Base-by-base conservation (phyloP, 2,888 invertebrate species). In the Isotomurus palustris region DNA sequence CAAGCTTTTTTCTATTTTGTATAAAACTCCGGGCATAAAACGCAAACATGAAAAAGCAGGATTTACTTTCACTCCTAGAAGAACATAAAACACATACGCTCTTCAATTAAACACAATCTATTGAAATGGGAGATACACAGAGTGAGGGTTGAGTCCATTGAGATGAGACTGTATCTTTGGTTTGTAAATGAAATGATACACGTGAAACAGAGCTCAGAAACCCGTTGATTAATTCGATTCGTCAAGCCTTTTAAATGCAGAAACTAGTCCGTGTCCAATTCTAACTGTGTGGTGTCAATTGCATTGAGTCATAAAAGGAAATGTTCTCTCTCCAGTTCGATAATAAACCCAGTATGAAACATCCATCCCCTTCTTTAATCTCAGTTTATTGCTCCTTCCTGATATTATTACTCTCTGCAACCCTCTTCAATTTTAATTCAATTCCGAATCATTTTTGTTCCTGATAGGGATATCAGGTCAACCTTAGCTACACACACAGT, bases 151-250 rank as follows among this genome's bases (percentile, higher is more conserved):
- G n/a, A n/a, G n/a, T n/a, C n/a, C n/a, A n/a, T n/a, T n/a, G n/a
- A n/a, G n/a, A n/a, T n/a, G n/a, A n/a, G n/a, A n/a, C n/a, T n/a
- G n/a, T n/a, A n/a, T n/a, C n/a, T n/a, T n/a, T n/a, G n/a, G n/a
- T n/a, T n/a, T n/a, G n/a, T n/a, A n/a, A n/a, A n/a, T n/a, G n/a
- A n/a, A n/a, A n/a, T n/a, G n/a, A n/a, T n/a, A n/a, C n/a, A n/a
- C n/a, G n/a, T n/a, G n/a, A n/a, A n/a, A n/a, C n/a, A n/a, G n/a
- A n/a, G n/a, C n/a, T 44, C 56, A 53, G 35, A 45, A 35, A 55
- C 44, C 53, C 58, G 44, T 61, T 64, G 58, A 65, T 65, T 65
- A 65, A 58, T 57, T 65, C 50, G 48, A 60, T 65, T 62, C 57
- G 60, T 53, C 57, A 62, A 53, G 53, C 43, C 49, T 27, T 51